Evolutionary conservation across 2,888 invertebrate genomes (phyloP).

Genomic region (Eilema depressum): DNA sequence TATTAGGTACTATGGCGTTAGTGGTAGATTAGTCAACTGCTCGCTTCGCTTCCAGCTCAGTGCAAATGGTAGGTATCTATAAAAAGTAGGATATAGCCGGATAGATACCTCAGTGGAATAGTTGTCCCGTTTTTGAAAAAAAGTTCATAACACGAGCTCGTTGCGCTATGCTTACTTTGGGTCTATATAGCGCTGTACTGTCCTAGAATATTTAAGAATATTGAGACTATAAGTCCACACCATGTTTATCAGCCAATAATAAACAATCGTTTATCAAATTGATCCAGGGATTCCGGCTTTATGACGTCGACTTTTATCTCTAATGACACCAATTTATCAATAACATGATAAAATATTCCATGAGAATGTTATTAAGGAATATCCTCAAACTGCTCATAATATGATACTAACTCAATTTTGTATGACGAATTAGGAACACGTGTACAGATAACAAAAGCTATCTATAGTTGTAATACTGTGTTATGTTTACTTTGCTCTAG

Average conservation of each 20-base stretch:
- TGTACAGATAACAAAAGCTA: background rate
- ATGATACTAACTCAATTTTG: conserved; percentile 26
- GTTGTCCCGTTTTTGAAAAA: too few species aligned
- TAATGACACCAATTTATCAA: conserved; percentile 11
- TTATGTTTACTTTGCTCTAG: background rate
- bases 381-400: background rate
- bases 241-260: background rate
- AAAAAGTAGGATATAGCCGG: too few species aligned
- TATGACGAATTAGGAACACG: conserved; percentile 15
- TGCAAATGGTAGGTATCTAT: too few species aligned
- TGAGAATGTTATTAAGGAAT: conserved; percentile 5
- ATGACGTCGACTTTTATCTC: conserved; percentile 10
- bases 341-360: conserved; percentile 9
- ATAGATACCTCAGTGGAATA: too few species aligned
- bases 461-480: background rate
- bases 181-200: too few species aligned
- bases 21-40: too few species aligned
- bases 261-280: background rate
- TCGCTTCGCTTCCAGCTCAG: too few species aligned
- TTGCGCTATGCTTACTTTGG: too few species aligned
- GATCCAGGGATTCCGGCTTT: conserved; percentile 6
- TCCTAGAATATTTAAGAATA: too few species aligned
- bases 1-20: too few species aligned
- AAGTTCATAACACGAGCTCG: too few species aligned
- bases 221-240: background rate